phyloP scores from a whole-genome alignment of 2,888 invertebrate species.

The Cylindroiulus punctatus region DNA sequence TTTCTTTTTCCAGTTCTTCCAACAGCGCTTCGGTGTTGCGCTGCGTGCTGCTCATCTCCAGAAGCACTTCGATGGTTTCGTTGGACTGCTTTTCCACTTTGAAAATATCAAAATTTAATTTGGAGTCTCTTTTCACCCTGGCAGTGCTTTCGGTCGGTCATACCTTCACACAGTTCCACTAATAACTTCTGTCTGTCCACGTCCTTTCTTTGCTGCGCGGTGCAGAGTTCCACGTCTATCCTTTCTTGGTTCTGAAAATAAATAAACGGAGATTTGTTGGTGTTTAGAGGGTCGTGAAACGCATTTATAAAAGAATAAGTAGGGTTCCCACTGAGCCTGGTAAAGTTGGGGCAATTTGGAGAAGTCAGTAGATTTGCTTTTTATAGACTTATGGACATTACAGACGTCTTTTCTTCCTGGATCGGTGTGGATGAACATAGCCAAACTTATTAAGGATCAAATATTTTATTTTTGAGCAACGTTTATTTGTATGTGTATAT shows the following conservation, averaged over 20 bases:
- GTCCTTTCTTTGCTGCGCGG: constrained; percentile 57
- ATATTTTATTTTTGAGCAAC: no score
- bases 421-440: no score
- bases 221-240: constrained; percentile 52
- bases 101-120: constrained; percentile 20
- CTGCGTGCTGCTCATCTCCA: constrained; percentile 49
- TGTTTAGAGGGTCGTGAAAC: no score
- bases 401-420: no score
- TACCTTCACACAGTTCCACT: constrained; percentile 51
- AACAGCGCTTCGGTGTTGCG: constrained; percentile 55
- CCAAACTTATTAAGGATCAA: no score
- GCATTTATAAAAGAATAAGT: no score
- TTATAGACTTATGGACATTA: no score
- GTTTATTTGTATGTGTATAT: no score
- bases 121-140: not conserved
- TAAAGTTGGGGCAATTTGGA: no score
- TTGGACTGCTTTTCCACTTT: constrained; percentile 57
- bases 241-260: constrained; percentile 53
- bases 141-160: not conserved
- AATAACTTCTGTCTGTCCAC: constrained; percentile 52
- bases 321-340: no score
- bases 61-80: constrained; percentile 54
- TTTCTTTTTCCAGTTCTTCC: constrained; percentile 56
- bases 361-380: no score
- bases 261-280: no score